Conservation (phyloP, 2,113 vertebrate genomes). For the Dromas ardeola region DNA sequence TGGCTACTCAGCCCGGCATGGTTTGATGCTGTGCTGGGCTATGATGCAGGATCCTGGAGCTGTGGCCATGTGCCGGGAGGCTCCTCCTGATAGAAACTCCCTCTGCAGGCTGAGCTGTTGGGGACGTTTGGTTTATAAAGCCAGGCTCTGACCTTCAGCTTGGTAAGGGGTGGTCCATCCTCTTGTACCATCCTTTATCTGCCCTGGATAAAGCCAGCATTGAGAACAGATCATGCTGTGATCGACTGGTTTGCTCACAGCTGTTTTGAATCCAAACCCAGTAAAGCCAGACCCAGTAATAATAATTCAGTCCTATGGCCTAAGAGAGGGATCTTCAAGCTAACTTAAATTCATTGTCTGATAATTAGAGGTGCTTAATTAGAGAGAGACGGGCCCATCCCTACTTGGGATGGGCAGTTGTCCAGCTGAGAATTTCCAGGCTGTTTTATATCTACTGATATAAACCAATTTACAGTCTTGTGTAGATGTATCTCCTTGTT, state of each 20-base stretch:
- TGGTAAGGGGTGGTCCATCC: background rate
- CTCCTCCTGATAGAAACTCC: background rate
- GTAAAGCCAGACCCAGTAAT: background rate
- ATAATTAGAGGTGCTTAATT: background rate
- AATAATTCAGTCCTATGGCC: background rate
- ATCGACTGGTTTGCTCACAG: background rate
- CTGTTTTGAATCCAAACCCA: background rate
- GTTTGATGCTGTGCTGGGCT: background rate
- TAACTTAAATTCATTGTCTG: background rate
- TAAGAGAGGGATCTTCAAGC: background rate
- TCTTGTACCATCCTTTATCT: background rate
- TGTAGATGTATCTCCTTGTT: background rate
- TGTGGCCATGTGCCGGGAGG: accelerated
- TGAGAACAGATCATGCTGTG: background rate
- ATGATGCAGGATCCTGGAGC: background rate
- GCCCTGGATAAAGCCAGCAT: background rate
- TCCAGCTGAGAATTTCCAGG: background rate
- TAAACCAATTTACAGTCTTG: background rate
- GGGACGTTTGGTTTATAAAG: background rate
- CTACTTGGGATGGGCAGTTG: background rate
- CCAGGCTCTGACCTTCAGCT: background rate
- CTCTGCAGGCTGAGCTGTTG: background rate
- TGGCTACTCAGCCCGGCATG: background rate
- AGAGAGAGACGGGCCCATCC: background rate
- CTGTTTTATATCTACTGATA: background rate